Percentiles rank a stretch among this genome's conserved stretches.
These are phyloP conservation scores for Temnothorax unifasciatus DNA, from an alignment of 2,888 invertebrate species.

Conservation along the genomic window DNA sequence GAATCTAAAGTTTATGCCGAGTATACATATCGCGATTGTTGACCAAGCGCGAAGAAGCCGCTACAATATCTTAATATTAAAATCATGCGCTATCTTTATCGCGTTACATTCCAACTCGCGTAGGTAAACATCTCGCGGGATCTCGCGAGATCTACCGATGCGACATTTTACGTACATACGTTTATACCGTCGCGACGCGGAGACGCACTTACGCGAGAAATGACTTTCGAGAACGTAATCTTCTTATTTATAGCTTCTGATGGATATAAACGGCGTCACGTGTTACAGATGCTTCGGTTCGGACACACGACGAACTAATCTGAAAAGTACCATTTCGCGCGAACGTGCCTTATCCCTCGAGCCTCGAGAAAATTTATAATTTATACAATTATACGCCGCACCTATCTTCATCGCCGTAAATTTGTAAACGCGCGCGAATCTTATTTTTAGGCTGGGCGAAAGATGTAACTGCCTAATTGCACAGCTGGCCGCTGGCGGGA, in stretches of 20 bases:
- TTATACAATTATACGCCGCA: too few species aligned
- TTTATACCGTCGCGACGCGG: neutral
- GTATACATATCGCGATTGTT: neutral
- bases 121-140: neutral
- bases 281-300: neutral
- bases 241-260: constrained; percentile 33
- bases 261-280: constrained; percentile 19
- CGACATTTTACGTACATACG: neutral
- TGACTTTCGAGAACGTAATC: constrained; percentile 36
- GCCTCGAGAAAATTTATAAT: neutral
- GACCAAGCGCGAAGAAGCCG: neutral
- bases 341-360: neutral
- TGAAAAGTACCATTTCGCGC: neutral
- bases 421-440: neutral
- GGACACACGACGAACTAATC: neutral
- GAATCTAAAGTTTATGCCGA: neutral
- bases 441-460: neutral
- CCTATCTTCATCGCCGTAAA: neutral
- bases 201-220: neutral
- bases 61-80: neutral
- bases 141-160: neutral
- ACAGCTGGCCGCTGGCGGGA: constrained; percentile 22
- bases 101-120: neutral
- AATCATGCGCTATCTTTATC: neutral
- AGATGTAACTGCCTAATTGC: neutral